These are phyloP conservation scores for Novumbra hubbsi DNA, from an alignment of 2,797 vertebrate genomes.

Conservation along the genomic window DNA sequence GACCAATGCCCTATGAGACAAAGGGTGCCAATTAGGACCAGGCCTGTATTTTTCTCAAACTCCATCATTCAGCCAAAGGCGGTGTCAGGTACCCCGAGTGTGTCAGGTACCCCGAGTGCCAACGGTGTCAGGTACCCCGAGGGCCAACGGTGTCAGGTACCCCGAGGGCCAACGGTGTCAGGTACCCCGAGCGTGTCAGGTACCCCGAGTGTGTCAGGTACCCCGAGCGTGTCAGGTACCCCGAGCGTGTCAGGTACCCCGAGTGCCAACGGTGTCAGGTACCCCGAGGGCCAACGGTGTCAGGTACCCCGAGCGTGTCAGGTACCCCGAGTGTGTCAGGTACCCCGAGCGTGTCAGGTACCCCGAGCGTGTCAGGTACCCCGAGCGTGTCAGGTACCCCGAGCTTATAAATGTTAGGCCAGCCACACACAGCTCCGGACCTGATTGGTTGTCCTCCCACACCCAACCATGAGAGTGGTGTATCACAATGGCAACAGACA, in stretches of 20 bases:
- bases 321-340: conserved; percentile 59
- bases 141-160: conserved; percentile 65
- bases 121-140: conserved; percentile 61
- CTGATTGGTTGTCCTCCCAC: conserved; percentile 8
- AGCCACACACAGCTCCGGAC: not conserved
- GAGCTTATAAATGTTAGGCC: conserved; percentile 67
- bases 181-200: conserved; percentile 59
- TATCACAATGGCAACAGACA: conserved; percentile 65
- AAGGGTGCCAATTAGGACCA: not conserved
- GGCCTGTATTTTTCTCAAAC: conserved; percentile 65
- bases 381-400: conserved; percentile 60
- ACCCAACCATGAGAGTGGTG: conserved; percentile 56
- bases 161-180: conserved; percentile 65
- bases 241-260: conserved; percentile 60
- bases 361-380: conserved; percentile 63
- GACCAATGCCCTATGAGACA: conserved; percentile 47
- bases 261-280: conserved; percentile 63
- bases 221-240: conserved; percentile 63
- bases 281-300: conserved; percentile 67
- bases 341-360: conserved; percentile 61
- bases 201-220: conserved; percentile 61
- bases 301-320: conserved; percentile 61
- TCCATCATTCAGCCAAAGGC: conserved; percentile 67
- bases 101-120: conserved; percentile 63
- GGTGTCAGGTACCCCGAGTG: conserved; percentile 62